These are phyloP conservation scores for Caloenas nicobarica DNA, from an alignment of 2,113 vertebrate genomes.

Conservation along the genomic window DNA sequence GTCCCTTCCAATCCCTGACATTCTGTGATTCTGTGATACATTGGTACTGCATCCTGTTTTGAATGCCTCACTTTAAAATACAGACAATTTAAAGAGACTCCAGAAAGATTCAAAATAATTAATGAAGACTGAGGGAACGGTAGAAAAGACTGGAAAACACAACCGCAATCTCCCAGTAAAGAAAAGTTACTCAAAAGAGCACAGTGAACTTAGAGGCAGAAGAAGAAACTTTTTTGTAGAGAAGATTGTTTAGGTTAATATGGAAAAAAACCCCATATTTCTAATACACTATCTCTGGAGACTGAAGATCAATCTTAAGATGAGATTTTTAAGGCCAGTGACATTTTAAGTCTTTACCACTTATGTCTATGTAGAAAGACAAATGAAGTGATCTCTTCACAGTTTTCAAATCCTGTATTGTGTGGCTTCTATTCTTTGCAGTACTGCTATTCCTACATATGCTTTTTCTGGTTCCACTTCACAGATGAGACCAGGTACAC, in stretches of 20 bases:
- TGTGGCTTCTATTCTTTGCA: not conserved
- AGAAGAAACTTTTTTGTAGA: not conserved
- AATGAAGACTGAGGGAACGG: not conserved
- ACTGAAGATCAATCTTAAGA: not conserved
- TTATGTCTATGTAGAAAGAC: not conserved
- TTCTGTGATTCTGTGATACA: too few relatives aligned
- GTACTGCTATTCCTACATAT: not conserved
- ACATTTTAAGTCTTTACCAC: not conserved
- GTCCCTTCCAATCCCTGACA: too few relatives aligned
- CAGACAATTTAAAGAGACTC: not conserved
- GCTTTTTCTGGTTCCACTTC: not conserved
- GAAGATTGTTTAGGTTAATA: not conserved
- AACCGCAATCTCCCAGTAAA: not conserved
- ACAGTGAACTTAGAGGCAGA: not conserved
- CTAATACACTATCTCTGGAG: not conserved
- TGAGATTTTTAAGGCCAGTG: not conserved
- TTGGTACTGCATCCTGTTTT: not conserved
- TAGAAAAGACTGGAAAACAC: not conserved
- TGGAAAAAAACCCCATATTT: rapidly evolving
- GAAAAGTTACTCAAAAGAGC: not conserved
- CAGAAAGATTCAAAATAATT: not conserved
- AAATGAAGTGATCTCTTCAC: not conserved
- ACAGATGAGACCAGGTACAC: not conserved
- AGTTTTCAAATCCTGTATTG: not conserved
- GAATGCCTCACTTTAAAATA: not conserved